Evolutionary conservation across 2,113 vertebrate species (phyloP).

Genomic region (Dascyllus trimaculatus): DNA sequence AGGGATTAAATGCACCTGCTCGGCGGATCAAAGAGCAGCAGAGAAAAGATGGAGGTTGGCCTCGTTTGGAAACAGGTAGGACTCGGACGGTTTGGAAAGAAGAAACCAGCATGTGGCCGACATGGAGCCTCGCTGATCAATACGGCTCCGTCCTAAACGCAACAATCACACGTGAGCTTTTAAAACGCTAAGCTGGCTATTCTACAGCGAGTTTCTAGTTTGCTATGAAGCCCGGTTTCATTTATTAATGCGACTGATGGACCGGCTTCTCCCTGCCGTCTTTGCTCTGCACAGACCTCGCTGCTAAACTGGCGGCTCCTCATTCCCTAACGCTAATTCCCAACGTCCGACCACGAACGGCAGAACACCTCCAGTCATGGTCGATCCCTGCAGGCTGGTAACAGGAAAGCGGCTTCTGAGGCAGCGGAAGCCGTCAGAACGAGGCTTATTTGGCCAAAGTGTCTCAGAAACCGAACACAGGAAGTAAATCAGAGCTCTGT

Average conservation of each 20-base stretch:
- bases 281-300: conserved; percentile 6
- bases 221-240: conserved; percentile 30
- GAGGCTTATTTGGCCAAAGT: background rate
- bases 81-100: conserved; percentile 27
- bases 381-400: background rate
- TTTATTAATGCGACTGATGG: conserved; percentile 37
- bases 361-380: conserved; percentile 14
- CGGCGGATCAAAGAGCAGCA: conserved; percentile 42
- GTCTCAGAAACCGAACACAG: background rate
- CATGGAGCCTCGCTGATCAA: conserved; percentile 49
- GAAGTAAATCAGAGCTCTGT: background rate
- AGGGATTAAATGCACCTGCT: conserved; percentile 46
- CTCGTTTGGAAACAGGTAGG: conserved; percentile 25
- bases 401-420: background rate
- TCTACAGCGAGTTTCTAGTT: conserved; percentile 32
- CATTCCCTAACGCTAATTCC: too few relatives aligned
- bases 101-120: conserved; percentile 15
- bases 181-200: conserved; percentile 58
- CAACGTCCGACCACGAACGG: conserved; percentile 21
- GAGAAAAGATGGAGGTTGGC: conserved; percentile 3
- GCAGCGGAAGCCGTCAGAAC: background rate
- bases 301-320: conserved; percentile 40
- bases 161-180: conserved; percentile 70
- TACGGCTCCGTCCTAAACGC: conserved; percentile 60
- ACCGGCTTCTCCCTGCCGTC: conserved; percentile 13